Conservation (phyloP, 2,888 invertebrate genomes). For the Microctonus brassicae region DNA sequence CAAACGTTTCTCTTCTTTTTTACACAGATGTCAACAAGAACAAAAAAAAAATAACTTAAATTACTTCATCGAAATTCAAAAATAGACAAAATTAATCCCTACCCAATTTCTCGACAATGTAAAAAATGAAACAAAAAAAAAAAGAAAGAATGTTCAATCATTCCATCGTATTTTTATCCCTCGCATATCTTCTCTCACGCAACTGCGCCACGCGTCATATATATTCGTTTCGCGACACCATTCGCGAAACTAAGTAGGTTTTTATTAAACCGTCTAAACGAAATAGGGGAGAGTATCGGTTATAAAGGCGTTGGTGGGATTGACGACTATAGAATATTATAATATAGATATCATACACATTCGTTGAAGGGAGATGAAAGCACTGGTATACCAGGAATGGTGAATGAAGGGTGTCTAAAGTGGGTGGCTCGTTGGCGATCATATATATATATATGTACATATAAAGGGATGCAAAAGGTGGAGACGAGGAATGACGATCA, state of each 20-base stretch:
- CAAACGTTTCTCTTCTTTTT: background rate
- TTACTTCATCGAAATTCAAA: too few species aligned
- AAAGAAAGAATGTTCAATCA: background rate
- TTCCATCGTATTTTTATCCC: background rate
- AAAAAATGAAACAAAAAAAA: background rate
- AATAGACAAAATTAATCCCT: too few species aligned
- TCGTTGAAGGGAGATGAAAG: constrained; percentile 52
- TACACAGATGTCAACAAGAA: too few species aligned
- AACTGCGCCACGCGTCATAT: constrained; percentile 25
- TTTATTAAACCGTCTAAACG: constrained; percentile 54
- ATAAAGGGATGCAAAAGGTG: constrained; percentile 46
- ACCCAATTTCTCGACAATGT: background rate
- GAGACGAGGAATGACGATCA: constrained; percentile 35
- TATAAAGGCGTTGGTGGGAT: constrained; percentile 50
- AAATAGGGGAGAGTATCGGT: constrained; percentile 26
- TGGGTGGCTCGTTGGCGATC: constrained; percentile 64
- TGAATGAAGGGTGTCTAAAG: constrained; percentile 57
- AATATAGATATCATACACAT: too few species aligned
- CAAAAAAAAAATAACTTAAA: too few species aligned
- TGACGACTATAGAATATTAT: constrained; percentile 35
- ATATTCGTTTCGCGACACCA: constrained; percentile 12
- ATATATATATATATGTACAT: too few species aligned
- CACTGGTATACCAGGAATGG: constrained; percentile 19
- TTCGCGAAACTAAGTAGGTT: constrained; percentile 53
- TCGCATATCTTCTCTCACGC: constrained; percentile 20